phyloP scores from a whole-genome alignment of 2,113 vertebrate species.

The Archocentrus centrarchus region DNA sequence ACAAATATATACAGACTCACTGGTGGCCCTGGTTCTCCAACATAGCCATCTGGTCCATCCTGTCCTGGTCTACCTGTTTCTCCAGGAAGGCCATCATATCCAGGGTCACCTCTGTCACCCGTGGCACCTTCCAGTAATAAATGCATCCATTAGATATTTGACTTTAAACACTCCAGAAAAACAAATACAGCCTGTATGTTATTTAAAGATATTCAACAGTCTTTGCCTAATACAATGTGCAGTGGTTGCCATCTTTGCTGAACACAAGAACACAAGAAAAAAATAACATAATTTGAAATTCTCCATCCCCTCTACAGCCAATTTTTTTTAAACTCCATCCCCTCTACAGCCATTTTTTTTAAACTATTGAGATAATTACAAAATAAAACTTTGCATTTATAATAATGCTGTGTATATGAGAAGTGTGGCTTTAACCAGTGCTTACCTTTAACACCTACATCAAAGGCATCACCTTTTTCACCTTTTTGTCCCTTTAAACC shows the following conservation, averaged over 20 bases:
- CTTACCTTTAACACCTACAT: slow-evolving; percentile 48
- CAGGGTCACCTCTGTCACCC: slow-evolving; percentile 76
- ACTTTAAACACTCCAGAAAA: slow-evolving; percentile 1
- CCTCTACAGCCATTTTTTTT: too few relatives aligned
- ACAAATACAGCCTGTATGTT: not conserved
- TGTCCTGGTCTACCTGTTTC: slow-evolving; percentile 77
- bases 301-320: not conserved
- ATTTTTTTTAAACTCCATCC: too few relatives aligned
- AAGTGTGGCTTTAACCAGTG: not conserved
- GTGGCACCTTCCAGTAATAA: slow-evolving; percentile 49
- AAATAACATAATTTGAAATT: not conserved
- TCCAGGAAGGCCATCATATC: slow-evolving; percentile 71
- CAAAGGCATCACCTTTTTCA: slow-evolving; percentile 61
- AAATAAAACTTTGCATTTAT: too few relatives aligned
- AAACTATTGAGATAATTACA: too few relatives aligned
- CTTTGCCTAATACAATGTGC: not conserved
- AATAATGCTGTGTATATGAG: too few relatives aligned
- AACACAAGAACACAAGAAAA: not conserved
- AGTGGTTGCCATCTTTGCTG: not conserved
- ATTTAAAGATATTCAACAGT: not conserved
- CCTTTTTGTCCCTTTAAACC: slow-evolving; percentile 67
- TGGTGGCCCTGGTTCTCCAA: slow-evolving; percentile 83
- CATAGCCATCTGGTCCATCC: slow-evolving; percentile 80
- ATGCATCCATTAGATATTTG: slow-evolving; percentile 6
- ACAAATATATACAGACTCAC: slow-evolving; percentile 76